Percentiles rank a stretch among this genome's conserved stretches.
phyloP scores from a whole-genome alignment of 2,888 invertebrate species.

The Scotopteryx bipunctaria region DNA sequence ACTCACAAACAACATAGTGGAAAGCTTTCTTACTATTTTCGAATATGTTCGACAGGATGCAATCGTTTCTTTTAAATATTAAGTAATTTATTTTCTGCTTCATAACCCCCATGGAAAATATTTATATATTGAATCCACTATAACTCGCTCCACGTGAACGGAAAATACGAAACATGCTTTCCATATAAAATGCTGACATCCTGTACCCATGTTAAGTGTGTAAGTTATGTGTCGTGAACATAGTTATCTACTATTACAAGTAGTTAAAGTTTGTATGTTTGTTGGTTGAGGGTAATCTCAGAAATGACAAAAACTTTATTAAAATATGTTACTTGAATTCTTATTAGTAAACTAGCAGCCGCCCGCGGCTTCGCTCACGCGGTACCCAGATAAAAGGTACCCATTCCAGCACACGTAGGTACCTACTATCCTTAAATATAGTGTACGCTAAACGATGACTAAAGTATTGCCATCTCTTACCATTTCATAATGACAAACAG shows the following conservation, averaged over 20 bases:
- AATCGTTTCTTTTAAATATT: not conserved
- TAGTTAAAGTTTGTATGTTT: too few relatives aligned
- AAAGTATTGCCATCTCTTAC: too few relatives aligned
- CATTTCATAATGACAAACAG: too few relatives aligned
- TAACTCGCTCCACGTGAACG: slow-evolving; percentile 15
- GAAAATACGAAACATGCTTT: slow-evolving; percentile 25
- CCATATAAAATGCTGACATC: slow-evolving; percentile 22
- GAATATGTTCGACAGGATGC: not conserved
- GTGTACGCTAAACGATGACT: too few relatives aligned
- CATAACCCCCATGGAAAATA: slow-evolving; percentile 4
- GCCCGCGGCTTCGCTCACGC: too few relatives aligned
- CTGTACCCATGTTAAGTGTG: slow-evolving; percentile 5
- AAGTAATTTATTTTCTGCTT: not conserved
- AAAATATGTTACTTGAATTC: too few relatives aligned
- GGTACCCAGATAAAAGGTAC: too few relatives aligned
- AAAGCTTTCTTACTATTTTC: not conserved
- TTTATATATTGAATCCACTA: slow-evolving; percentile 18
- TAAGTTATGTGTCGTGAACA: not conserved
- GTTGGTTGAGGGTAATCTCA: not conserved
- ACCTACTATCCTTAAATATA: too few relatives aligned
- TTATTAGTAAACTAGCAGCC: too few relatives aligned
- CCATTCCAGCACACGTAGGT: too few relatives aligned
- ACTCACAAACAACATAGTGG: not conserved
- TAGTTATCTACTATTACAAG: too few relatives aligned
- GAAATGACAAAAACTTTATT: too few relatives aligned